Percentiles rank a stretch among this genome's conserved stretches.
phyloP scores from a whole-genome alignment of 2,113 vertebrate genomes.

The Proterorhinus semilunaris region DNA sequence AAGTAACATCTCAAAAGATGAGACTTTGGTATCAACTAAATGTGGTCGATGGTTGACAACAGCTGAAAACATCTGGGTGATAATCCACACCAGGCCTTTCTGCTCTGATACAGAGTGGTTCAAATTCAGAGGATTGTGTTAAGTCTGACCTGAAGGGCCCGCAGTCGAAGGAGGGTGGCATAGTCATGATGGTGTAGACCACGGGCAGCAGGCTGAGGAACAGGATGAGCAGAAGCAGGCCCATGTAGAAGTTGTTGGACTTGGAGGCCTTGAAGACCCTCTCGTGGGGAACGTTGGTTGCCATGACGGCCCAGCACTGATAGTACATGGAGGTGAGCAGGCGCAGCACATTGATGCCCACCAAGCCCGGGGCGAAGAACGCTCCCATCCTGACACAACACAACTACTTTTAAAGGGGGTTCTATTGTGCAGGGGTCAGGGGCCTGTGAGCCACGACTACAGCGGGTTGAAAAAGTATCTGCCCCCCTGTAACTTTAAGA shows the following conservation, averaged over 20 bases:
- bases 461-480: too few relatives aligned
- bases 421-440: too few relatives aligned
- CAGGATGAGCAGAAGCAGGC: constrained; percentile 91
- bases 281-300: constrained; percentile 92
- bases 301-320: constrained; percentile 99
- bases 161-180: constrained; percentile 96
- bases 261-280: constrained; percentile 98
- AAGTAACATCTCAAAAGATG: too few relatives aligned
- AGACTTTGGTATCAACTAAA: too few relatives aligned
- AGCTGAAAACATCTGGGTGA: too few relatives aligned
- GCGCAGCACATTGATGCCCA: constrained; percentile 96
- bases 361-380: constrained; percentile 93
- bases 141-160: constrained; percentile 86
- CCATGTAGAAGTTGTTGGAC: constrained; percentile 99
- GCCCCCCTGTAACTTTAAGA: too few relatives aligned
- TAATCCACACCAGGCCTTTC: too few relatives aligned
- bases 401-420: neutral
- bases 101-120: too few relatives aligned
- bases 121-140: neutral
- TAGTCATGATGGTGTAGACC: constrained; percentile 95
- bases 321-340: constrained; percentile 98
- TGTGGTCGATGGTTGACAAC: too few relatives aligned
- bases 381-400: constrained; percentile 86
- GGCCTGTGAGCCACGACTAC: too few relatives aligned
- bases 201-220: constrained; percentile 95